These are phyloP conservation scores for Noturus placidus DNA, from an alignment of 2,113 vertebrate species.

Conservation along the genomic window DNA sequence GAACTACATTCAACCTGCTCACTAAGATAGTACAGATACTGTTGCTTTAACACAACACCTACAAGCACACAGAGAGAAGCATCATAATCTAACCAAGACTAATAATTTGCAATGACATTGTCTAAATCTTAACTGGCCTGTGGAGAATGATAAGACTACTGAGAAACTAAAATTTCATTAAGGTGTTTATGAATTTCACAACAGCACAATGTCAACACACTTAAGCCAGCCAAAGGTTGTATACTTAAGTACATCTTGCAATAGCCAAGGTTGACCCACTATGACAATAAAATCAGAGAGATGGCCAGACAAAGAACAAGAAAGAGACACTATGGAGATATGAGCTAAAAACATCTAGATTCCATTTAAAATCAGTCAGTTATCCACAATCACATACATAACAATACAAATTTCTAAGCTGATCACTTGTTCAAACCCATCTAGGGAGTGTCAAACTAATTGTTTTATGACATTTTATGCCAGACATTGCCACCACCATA, in stretches of 20 bases:
- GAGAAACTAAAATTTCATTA: not conserved
- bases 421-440: not conserved
- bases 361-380: not conserved
- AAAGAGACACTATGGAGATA: not conserved
- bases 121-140: not conserved
- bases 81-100: not conserved
- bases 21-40: not conserved
- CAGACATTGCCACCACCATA: not conserved
- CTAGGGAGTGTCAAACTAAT: not conserved
- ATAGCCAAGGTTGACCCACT: not conserved
- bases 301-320: not conserved
- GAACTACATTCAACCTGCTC: not conserved
- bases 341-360: not conserved
- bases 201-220: not conserved
- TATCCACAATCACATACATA: not conserved
- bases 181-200: not conserved
- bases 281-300: not conserved
- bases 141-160: not conserved
- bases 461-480: conserved; percentile 6
- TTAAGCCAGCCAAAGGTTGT: not conserved
- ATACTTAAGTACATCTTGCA: not conserved
- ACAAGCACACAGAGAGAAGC: not conserved
- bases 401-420: not conserved
- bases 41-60: conserved; percentile 6
- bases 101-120: not conserved